Evolutionary conservation across 2,888 invertebrate species (phyloP).

Genomic region (Luperina testacea): DNA sequence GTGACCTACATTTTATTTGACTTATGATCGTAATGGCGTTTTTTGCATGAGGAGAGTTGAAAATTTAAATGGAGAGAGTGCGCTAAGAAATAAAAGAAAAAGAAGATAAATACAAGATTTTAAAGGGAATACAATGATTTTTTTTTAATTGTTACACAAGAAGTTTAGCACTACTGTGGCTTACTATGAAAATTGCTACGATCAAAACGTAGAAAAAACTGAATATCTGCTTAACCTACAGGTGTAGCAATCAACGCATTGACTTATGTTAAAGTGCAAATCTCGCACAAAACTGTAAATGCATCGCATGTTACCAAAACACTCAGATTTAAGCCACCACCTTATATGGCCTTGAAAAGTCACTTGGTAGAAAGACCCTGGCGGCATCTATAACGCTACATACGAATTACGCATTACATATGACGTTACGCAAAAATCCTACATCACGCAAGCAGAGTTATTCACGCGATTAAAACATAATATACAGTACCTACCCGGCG

Average conservation of each 20-base stretch:
- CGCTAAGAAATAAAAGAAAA: too few relatives aligned
- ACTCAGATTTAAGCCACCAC: background rate
- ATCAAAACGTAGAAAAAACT: background rate
- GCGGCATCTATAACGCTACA: background rate
- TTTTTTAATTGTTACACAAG: too few relatives aligned
- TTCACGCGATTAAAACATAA: background rate
- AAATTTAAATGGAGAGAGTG: conserved; percentile 22
- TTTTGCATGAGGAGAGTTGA: conserved; percentile 16
- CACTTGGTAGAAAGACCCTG: background rate
- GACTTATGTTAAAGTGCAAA: background rate
- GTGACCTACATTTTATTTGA: conserved; percentile 39
- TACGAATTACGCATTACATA: background rate
- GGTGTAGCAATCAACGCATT: background rate
- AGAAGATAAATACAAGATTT: background rate
- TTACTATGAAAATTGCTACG: background rate
- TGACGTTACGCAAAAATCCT: background rate
- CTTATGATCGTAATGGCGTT: conserved; percentile 4
- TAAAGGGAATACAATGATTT: too few relatives aligned
- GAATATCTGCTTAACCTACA: background rate
- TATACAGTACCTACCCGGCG: too few relatives aligned
- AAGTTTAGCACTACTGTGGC: background rate
- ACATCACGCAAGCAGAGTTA: background rate
- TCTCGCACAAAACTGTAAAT: background rate
- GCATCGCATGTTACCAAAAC: background rate
- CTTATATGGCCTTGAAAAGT: background rate